Evolutionary conservation across 1,140 invertebrate genomes (phyloP).

Genomic region (Sycobia sp.): DNA sequence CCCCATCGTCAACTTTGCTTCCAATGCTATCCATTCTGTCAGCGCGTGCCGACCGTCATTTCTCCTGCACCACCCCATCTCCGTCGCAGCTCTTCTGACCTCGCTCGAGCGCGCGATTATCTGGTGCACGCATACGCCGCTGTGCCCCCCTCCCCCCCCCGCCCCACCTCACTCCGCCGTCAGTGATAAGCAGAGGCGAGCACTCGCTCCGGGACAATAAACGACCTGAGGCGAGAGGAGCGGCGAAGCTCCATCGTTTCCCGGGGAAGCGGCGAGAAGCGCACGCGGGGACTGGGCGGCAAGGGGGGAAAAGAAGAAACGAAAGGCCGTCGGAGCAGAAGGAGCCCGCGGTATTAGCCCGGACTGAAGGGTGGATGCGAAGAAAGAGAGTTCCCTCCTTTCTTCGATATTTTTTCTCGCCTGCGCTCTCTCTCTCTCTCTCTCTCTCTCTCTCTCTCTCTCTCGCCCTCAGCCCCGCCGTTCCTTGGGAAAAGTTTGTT

Average conservation of each 20-base stretch:
- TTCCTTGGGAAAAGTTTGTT: slow-evolving; percentile 70
- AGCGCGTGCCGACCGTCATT: too few relatives aligned
- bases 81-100: too few relatives aligned
- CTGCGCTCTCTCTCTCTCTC: background rate
- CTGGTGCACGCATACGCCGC: too few relatives aligned
- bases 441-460: too few relatives aligned
- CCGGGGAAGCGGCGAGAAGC: too few relatives aligned
- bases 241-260: too few relatives aligned
- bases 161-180: too few relatives aligned
- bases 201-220: slow-evolving; percentile 31
- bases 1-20: too few relatives aligned
- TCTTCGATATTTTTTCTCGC: slow-evolving; percentile 64
- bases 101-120: too few relatives aligned
- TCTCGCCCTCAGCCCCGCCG: slow-evolving; percentile 39
- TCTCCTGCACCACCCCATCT: too few relatives aligned
- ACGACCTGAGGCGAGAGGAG: slow-evolving; percentile 43
- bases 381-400: slow-evolving; percentile 64
- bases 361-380: slow-evolving; percentile 62
- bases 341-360: slow-evolving; percentile 57
- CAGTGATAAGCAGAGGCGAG: background rate
- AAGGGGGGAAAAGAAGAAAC: slow-evolving; percentile 49
- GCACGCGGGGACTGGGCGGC: too few relatives aligned
- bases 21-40: background rate
- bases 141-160: too few relatives aligned
- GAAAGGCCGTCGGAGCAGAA: slow-evolving; percentile 52